These are phyloP conservation scores for Rhodeus uyekii DNA, from an alignment of 2,797 vertebrate genomes.

Conservation along the genomic window DNA sequence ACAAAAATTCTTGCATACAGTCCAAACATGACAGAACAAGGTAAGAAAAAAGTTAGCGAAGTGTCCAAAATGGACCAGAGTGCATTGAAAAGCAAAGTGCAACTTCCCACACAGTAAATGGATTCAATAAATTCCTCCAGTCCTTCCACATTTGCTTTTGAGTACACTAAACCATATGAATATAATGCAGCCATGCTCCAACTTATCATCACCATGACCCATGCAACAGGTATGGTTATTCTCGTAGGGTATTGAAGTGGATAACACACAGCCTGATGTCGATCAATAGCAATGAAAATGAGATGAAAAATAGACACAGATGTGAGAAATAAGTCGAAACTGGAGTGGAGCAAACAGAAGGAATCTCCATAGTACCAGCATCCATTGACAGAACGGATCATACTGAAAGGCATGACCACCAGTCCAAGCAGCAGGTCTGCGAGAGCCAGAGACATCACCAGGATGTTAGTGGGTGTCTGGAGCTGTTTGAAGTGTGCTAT, in stretches of 20 bases:
- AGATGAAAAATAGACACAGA: slow-evolving; percentile 77
- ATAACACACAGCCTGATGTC: slow-evolving; percentile 75
- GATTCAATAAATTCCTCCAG: slow-evolving; percentile 67
- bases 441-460: slow-evolving; percentile 77
- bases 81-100: slow-evolving; percentile 71
- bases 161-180: slow-evolving; percentile 71
- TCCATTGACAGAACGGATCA: slow-evolving; percentile 69
- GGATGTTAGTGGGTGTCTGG: slow-evolving; percentile 78
- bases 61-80: slow-evolving; percentile 70
- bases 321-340: slow-evolving; percentile 76
- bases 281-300: slow-evolving; percentile 74
- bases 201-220: slow-evolving; percentile 64
- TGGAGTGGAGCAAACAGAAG: slow-evolving; percentile 74
- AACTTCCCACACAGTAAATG: slow-evolving; percentile 67
- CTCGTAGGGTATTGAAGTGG: slow-evolving; percentile 70
- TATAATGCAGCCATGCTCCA: slow-evolving; percentile 71
- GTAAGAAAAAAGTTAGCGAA: slow-evolving; percentile 68
- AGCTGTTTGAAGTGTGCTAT: slow-evolving; percentile 77
- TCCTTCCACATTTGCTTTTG: slow-evolving; percentile 64
- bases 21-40: slow-evolving; percentile 66
- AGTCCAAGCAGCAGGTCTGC: slow-evolving; percentile 73
- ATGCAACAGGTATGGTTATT: slow-evolving; percentile 65
- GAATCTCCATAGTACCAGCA: slow-evolving; percentile 77
- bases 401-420: slow-evolving; percentile 76
- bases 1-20: slow-evolving; percentile 72